phyloP scores from a whole-genome alignment of 2,797 vertebrate genomes.

The Karalla daura region DNA sequence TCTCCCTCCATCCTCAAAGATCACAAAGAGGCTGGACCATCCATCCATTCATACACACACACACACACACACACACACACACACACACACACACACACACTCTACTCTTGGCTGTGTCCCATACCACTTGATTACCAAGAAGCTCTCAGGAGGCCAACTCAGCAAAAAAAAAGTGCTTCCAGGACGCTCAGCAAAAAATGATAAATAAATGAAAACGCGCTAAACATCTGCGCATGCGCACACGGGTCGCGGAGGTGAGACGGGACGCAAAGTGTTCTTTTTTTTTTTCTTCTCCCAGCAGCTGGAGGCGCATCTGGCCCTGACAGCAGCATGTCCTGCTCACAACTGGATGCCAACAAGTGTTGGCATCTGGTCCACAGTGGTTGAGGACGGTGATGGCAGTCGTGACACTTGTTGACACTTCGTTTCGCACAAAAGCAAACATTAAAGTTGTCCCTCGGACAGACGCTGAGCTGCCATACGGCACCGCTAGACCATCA shows the following conservation, averaged over 20 bases:
- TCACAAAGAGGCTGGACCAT: constrained; percentile 42
- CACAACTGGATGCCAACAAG: background rate
- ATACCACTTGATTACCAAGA: constrained; percentile 62
- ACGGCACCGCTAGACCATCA: constrained; percentile 5
- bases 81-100: background rate
- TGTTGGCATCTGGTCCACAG: constrained; percentile 11
- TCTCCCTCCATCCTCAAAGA: constrained; percentile 45
- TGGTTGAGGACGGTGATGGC: background rate
- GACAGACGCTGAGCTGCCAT: constrained; percentile 9
- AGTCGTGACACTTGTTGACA: constrained; percentile 43
- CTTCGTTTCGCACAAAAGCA: background rate
- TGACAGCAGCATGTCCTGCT: background rate
- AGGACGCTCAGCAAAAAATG: constrained; percentile 47
- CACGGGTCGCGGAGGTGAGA: background rate
- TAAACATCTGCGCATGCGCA: constrained; percentile 51
- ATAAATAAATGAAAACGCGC: too few species aligned
- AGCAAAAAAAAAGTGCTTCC: constrained; percentile 72
- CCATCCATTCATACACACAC: constrained; percentile 33
- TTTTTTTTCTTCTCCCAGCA: background rate
- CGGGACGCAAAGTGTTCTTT: background rate
- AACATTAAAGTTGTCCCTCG: background rate
- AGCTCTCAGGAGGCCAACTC: constrained; percentile 70
- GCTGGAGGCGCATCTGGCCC: background rate
- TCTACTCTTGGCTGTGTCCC: background rate
- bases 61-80: background rate